phyloP scores from a whole-genome alignment of 2,113 vertebrate species.

The Clarias magur region DNA sequence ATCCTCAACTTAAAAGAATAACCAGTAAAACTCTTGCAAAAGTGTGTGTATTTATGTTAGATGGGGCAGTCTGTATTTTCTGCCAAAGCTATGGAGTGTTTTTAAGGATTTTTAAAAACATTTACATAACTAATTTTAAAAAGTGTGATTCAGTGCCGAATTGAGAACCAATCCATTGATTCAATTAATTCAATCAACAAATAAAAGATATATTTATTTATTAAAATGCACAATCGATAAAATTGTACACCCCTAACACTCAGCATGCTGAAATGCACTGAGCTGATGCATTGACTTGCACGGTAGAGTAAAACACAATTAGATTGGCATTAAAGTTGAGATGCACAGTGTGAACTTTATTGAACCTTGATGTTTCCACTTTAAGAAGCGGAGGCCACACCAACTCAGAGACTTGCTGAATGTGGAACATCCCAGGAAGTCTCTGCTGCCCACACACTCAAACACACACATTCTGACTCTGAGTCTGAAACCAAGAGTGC shows the following conservation, averaged over 20 bases:
- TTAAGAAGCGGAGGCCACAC: conserved; percentile 43
- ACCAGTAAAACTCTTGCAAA: too few relatives aligned
- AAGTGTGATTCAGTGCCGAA: too few relatives aligned
- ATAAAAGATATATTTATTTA: too few relatives aligned
- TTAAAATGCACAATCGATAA: too few relatives aligned
- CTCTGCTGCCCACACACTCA: conserved; percentile 47
- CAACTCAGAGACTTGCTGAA: conserved; percentile 45
- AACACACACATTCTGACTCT: conserved; percentile 46
- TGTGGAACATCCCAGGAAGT: conserved; percentile 53
- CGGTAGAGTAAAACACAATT: neutral
- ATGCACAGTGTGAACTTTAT: neutral
- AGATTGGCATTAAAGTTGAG: conserved; percentile 22
- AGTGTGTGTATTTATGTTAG: too few relatives aligned
- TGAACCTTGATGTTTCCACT: conserved; percentile 48
- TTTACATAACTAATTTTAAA: too few relatives aligned
- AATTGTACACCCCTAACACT: too few relatives aligned
- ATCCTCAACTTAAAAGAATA: neutral
- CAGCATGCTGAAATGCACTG: neutral
- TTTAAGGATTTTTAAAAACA: too few relatives aligned
- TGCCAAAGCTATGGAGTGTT: neutral
- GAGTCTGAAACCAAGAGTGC: conserved; percentile 45
- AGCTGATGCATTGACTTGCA: neutral
- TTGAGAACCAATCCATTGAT: too few relatives aligned
- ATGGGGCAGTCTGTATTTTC: neutral
- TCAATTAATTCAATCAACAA: too few relatives aligned